phyloP scores from a whole-genome alignment of 2,888 invertebrate genomes.

The Beris chalybata region DNA sequence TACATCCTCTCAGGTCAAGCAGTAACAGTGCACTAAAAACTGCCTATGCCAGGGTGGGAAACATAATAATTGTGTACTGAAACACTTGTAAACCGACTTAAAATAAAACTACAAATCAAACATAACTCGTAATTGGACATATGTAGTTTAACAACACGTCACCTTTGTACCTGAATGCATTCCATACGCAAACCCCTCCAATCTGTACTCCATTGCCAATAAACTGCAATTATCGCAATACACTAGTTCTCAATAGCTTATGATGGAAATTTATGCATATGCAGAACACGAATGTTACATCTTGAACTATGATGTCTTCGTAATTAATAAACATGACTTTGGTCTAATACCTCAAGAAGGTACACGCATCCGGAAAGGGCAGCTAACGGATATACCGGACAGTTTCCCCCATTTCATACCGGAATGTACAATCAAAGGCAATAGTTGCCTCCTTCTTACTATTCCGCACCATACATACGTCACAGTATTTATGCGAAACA shows the following conservation, averaged over 20 bases:
- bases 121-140: too few relatives aligned
- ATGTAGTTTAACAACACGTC: too few relatives aligned
- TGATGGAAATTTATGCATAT: conserved; percentile 28
- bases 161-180: too few relatives aligned
- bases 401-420: not conserved
- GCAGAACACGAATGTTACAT: conserved; percentile 27
- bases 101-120: too few relatives aligned
- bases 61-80: too few relatives aligned
- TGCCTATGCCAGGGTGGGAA: too few relatives aligned
- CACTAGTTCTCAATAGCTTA: not conserved
- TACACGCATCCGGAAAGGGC: not conserved
- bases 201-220: not conserved
- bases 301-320: conserved; percentile 21
- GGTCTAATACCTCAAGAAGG: conserved; percentile 16
- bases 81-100: too few relatives aligned
- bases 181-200: too few relatives aligned
- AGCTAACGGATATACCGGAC: not conserved
- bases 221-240: conserved; percentile 18
- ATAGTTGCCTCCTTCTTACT: not conserved
- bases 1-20: too few relatives aligned
- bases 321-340: conserved; percentile 22
- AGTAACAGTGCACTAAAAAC: too few relatives aligned
- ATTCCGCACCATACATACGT: not conserved
- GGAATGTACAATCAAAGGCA: not conserved
- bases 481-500: not conserved